A percentile compares a stretch with the other conserved stretches of the same genome.
These are phyloP conservation scores for Ceryle rudis DNA, from an alignment of 2,797 vertebrate genomes.

Conservation along the genomic window DNA sequence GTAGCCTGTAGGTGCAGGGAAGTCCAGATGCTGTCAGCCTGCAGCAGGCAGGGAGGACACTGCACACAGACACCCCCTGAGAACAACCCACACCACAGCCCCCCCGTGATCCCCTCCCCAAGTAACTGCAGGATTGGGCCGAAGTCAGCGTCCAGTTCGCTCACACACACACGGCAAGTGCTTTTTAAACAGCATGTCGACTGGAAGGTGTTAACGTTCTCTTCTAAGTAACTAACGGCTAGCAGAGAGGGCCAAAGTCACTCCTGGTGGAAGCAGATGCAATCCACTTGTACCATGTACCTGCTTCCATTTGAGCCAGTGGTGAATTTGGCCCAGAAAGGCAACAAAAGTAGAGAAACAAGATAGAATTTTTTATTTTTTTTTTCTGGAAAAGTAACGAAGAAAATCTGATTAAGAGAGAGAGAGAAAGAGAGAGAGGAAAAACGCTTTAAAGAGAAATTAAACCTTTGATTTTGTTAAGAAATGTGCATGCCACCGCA, in stretches of 20 bases:
- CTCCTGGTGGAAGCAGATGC: conserved; percentile 60
- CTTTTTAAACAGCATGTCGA: background rate
- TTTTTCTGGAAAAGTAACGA: conserved; percentile 31
- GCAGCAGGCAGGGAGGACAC: background rate
- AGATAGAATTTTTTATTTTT: background rate
- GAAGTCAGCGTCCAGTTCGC: background rate
- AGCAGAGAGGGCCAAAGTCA: conserved; percentile 59
- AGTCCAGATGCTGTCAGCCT: background rate
- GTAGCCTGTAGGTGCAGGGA: background rate
- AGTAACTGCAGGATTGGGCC: conserved; percentile 53
- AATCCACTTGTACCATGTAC: conserved; percentile 28
- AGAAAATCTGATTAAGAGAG: conserved; percentile 32
- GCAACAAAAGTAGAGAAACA: conserved; percentile 55
- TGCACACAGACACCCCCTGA: background rate
- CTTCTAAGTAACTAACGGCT: background rate
- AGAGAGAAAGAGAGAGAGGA: background rate
- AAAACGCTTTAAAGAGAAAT: conserved; percentile 23
- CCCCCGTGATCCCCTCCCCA: background rate
- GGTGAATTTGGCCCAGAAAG: conserved; percentile 61
- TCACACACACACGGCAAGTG: background rate
- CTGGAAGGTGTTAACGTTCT: conserved; percentile 34
- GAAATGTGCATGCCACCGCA: background rate
- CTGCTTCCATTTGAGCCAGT: conserved; percentile 59
- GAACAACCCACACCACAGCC: background rate
- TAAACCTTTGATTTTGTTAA: conserved; percentile 28